These are phyloP conservation scores for Catajapyx aquilonaris DNA, from an alignment of 1,140 invertebrate species.

Conservation along the genomic window DNA sequence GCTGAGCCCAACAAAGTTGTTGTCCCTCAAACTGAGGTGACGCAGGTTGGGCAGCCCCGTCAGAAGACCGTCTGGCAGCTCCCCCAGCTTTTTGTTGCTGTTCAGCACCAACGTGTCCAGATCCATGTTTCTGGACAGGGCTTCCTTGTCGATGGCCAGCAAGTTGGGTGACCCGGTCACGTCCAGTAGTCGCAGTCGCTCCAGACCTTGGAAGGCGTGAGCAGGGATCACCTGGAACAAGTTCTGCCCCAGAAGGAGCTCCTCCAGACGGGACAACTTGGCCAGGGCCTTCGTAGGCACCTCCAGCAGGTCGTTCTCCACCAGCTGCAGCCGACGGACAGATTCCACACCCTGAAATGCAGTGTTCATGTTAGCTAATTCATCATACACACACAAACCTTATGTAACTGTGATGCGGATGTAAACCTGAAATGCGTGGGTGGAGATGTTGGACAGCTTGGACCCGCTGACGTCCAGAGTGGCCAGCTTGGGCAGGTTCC, in stretches of 20 bases:
- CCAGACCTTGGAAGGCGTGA: slow-evolving; percentile 50
- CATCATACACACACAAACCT: too few relatives aligned
- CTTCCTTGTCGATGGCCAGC: slow-evolving; percentile 43
- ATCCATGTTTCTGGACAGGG: slow-evolving; percentile 57
- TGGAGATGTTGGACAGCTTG: slow-evolving; percentile 48
- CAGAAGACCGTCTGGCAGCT: slow-evolving; percentile 48
- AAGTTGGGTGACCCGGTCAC: slow-evolving; percentile 49
- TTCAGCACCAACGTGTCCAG: slow-evolving; percentile 51
- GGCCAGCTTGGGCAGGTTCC: slow-evolving; percentile 44
- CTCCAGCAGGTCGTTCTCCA: slow-evolving; percentile 47
- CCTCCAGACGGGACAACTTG: slow-evolving; percentile 46
- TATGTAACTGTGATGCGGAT: too few relatives aligned
- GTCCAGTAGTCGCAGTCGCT: slow-evolving; percentile 49
- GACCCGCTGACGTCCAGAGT: slow-evolving; percentile 59
- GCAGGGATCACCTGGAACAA: slow-evolving; percentile 41
- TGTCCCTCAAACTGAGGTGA: slow-evolving; percentile 51
- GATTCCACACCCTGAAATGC: not conserved
- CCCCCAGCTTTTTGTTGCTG: slow-evolving; percentile 46
- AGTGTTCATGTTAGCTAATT: too few relatives aligned
- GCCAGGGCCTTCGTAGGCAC: slow-evolving; percentile 54
- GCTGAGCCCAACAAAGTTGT: slow-evolving; percentile 45
- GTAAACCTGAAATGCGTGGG: slow-evolving; percentile 49
- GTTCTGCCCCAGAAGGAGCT: slow-evolving; percentile 61
- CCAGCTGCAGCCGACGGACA: slow-evolving; percentile 47
- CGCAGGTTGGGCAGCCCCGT: slow-evolving; percentile 52